Evolutionary conservation across 2,113 vertebrate genomes (phyloP), one percentile per base, ranked within the genome.

Genomic region (Mugil cephalus): DNA sequence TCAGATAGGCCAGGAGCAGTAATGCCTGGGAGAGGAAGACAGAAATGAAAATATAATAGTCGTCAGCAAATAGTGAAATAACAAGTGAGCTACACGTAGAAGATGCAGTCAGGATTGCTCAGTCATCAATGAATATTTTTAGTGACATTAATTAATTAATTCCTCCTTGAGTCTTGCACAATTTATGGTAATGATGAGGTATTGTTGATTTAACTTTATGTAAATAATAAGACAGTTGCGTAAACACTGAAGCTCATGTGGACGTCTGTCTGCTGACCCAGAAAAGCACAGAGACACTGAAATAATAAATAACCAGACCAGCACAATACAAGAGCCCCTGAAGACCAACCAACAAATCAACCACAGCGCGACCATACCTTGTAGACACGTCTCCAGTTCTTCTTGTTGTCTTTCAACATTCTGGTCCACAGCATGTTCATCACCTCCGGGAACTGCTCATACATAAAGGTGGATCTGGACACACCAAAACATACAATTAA

Each of bases 401-500:
- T 99, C 94, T 99, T 99, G 91, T 99, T 99, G 87, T 99, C 98
- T 89, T 98, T 99, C 88, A 99, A 93, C 97, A 99, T 99, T 88
- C 98, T 94, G 77, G 95, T 96, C 97, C 98, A 99, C 83, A 99
- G 93, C 98, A 99, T 99, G 88, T 99, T 99, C 97, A 99, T 99
- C 80, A 99, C 96, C 85, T 99, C 98, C 65, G 98, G 97, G 75
- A 99, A 99, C 85, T 99, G 98, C 86, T 99, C 98, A 43, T 98
- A 99, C 97, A 99, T 99, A 84, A 99, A 99, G 0, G 97, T 99
- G 61, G 96, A 96, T 91, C 98, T 99, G 71, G n/a, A 76, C 40
- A 58, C 21, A 71, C 18, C 69, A 60, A 38, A 9, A 12, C 8
- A 52, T 39, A 0, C 8, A 50, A 17, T 7, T 15, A 24, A 73